Base-by-base conservation (phyloP, 2,888 invertebrate species). In the Corbicula japonica region DNA sequence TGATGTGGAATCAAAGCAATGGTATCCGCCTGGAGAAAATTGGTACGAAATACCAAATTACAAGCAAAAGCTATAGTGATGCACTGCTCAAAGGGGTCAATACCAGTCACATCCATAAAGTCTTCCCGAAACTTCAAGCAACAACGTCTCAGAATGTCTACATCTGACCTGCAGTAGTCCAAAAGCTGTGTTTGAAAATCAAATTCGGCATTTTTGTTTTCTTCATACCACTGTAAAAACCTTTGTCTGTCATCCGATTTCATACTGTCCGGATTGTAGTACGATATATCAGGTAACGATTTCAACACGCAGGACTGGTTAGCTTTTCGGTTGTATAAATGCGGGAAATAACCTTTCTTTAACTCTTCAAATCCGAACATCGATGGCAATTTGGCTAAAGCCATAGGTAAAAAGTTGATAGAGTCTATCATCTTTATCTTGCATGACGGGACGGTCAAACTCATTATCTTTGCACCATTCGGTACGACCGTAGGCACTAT, bases 21-120 rank as follows among this genome's bases (percentile, higher is more conserved):
- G 15, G 28, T 58, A 6, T 52, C 56, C 8, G 34, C 15, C 23
- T 68, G 28, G 21, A 81, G 60, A 46, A 66, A 79, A 28, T 48
- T 75, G 23, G 61, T 60, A 30, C 76, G 41, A 46, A 62, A 76
- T 15, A 80, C 79, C 18, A 50, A 35, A 21, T 80, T 50, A 46
- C 79, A 73, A 12, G 71, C 77, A n/a, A 71, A 78, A n/a, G 78
- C 78, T 26, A 77, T 81, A 6, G 81, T 77, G 18, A 77, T 74
- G 23, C 60, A 71, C 12, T 46, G 32, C 41, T 76, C 66, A 54
- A 77, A 77, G 8, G 77, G 77, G 44, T 81, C 81, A 28, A 81
- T 74, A 15, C 34, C 34, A 18, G 58, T 58, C 10, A 58, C 23
- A 58, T 58, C 15, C 58, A 58, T 58, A 58, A 58, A 58, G 12